A percentile compares a stretch with the other conserved stretches of the same genome.
Conservation (phyloP, 2,888 invertebrate species). For the Serrognathus titanus region DNA sequence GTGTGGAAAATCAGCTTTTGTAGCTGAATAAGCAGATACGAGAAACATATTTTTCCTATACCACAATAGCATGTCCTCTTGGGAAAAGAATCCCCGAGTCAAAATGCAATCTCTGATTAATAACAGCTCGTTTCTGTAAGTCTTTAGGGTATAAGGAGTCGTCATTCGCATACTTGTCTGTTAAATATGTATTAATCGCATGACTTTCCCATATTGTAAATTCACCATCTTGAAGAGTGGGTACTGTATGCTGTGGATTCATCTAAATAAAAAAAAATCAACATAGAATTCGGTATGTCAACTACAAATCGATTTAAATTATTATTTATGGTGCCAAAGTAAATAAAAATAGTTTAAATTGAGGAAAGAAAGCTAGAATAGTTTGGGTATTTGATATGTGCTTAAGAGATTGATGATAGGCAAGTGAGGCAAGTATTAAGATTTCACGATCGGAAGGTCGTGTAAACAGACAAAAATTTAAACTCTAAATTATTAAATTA, state of each 20-base stretch:
- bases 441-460: no score
- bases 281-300: neutral
- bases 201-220: conserved; percentile 60
- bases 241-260: conserved; percentile 62
- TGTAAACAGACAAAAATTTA: no score
- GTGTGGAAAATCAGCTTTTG: neutral
- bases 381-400: no score
- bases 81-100: conserved; percentile 52
- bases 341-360: no score
- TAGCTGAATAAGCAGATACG: no score
- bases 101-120: conserved; percentile 54
- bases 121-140: conserved; percentile 47
- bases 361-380: no score
- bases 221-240: conserved; percentile 56
- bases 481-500: no score
- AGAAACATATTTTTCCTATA: neutral
- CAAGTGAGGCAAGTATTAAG: no score
- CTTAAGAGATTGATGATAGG: no score
- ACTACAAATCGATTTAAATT: neutral
- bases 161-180: conserved; percentile 54
- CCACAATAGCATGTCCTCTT: conserved; percentile 9
- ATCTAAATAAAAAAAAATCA: conserved; percentile 45
- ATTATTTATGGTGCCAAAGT: no score
- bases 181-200: conserved; percentile 60
- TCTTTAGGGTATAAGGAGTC: conserved; percentile 55